Conservation (phyloP, 2,797 vertebrate species). For the Parauchenoglanis ngamensis region DNA sequence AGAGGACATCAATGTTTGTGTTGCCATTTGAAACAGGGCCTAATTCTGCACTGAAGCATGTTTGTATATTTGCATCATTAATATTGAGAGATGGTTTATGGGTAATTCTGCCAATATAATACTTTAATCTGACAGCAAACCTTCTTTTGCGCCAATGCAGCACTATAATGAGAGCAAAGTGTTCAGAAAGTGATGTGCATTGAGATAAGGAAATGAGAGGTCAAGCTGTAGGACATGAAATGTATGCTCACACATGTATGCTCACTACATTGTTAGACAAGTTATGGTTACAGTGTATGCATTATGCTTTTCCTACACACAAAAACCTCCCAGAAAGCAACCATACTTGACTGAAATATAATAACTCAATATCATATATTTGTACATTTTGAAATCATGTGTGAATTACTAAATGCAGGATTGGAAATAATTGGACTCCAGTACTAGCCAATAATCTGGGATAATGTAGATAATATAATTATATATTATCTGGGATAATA, state of each 20-base stretch:
- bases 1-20: background rate
- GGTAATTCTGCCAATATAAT: background rate
- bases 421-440: no score
- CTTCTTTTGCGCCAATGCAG: background rate
- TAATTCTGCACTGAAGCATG: background rate
- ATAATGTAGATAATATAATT: no score
- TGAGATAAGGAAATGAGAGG: background rate
- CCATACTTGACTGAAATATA: background rate
- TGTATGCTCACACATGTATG: background rate
- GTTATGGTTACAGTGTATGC: background rate
- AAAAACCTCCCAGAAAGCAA: background rate
- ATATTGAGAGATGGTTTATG: background rate
- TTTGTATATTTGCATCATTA: background rate
- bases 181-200: background rate
- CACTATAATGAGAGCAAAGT: no score
- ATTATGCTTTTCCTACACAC: background rate
- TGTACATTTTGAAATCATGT: no score
- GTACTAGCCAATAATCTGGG: no score
- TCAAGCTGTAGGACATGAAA: background rate
- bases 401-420: no score
- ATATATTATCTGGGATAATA: no score
- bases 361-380: background rate
- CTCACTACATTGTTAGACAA: background rate
- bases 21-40: background rate
- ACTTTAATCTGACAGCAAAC: background rate